phyloP scores from a whole-genome alignment of 2,113 vertebrate genomes.

The Lathamus discolor region DNA sequence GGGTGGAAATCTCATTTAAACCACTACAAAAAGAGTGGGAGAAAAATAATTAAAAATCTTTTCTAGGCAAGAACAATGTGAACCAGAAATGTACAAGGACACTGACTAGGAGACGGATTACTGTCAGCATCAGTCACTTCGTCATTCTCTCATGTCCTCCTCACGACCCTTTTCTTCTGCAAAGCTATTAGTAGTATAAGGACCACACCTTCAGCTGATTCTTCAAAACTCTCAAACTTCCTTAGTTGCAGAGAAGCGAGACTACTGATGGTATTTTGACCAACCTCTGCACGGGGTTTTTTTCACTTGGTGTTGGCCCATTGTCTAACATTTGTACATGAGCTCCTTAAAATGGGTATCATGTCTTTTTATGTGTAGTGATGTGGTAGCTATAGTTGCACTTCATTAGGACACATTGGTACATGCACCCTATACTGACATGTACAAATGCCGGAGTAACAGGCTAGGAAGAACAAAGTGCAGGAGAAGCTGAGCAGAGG shows the following conservation, averaged over 20 bases:
- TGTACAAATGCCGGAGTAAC: neutral
- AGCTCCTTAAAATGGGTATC: neutral
- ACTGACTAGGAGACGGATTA: neutral
- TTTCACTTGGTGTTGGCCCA: neutral
- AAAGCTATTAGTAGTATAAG: neutral
- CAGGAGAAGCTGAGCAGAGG: neutral
- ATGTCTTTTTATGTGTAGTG: neutral
- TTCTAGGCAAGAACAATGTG: neutral
- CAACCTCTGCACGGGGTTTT: neutral
- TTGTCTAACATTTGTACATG: neutral
- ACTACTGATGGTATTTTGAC: neutral
- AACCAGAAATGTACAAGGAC: neutral
- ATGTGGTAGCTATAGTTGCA: neutral
- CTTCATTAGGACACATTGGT: neutral
- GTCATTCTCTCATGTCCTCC: neutral
- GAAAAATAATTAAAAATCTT: conserved; percentile 1
- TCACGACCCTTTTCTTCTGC: neutral
- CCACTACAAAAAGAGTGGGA: neutral
- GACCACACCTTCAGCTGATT: neutral
- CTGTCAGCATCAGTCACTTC: neutral
- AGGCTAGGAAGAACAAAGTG: neutral
- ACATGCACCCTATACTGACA: accelerated
- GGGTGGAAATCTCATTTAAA: conserved; percentile 3
- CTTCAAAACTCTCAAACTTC: neutral
- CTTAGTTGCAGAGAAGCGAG: neutral